Evolutionary conservation across 2,113 vertebrate species (phyloP).

Genomic region (Cyprinus carpio): DNA sequence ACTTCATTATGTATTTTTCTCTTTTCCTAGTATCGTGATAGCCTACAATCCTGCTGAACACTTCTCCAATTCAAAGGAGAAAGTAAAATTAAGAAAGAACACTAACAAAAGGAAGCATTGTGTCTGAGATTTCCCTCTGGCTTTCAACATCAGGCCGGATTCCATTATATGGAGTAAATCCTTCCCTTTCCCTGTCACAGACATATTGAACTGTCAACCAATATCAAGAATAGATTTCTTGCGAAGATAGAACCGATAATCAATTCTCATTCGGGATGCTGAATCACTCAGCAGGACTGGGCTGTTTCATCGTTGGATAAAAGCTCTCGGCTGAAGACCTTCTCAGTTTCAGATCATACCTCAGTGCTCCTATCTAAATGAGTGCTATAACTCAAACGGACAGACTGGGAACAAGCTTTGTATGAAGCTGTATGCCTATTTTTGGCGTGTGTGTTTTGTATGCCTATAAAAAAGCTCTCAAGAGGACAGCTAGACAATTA

Average conservation of each 20-base stretch:
- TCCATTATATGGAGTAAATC: not conserved
- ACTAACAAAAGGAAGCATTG: slow-evolving; percentile 13
- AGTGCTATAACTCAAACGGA: slow-evolving; percentile 17
- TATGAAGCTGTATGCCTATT: not conserved
- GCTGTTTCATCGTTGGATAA: slow-evolving; percentile 43
- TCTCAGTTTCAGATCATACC: slow-evolving; percentile 25
- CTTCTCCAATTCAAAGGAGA: not conserved
- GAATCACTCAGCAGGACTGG: slow-evolving; percentile 40
- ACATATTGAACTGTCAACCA: slow-evolving; percentile 46
- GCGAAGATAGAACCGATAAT: slow-evolving; percentile 47
- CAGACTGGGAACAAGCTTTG: not conserved
- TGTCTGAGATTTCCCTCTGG: not conserved
- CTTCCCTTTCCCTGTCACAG: not conserved
- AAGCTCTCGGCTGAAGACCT: slow-evolving; percentile 37
- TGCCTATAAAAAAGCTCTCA: not conserved
- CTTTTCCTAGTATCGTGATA: not conserved
- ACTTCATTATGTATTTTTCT: not conserved
- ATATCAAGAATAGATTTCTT: slow-evolving; percentile 58
- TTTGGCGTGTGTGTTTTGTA: not conserved
- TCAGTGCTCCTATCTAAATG: slow-evolving; percentile 42
- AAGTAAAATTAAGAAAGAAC: not conserved
- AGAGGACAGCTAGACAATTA: slow-evolving; percentile 21
- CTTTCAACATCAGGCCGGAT: slow-evolving; percentile 24
- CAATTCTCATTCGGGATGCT: slow-evolving; percentile 52
- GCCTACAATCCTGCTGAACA: not conserved